Conservation (phyloP, 2,113 vertebrate genomes). For the Pygoscelis adeliae region DNA sequence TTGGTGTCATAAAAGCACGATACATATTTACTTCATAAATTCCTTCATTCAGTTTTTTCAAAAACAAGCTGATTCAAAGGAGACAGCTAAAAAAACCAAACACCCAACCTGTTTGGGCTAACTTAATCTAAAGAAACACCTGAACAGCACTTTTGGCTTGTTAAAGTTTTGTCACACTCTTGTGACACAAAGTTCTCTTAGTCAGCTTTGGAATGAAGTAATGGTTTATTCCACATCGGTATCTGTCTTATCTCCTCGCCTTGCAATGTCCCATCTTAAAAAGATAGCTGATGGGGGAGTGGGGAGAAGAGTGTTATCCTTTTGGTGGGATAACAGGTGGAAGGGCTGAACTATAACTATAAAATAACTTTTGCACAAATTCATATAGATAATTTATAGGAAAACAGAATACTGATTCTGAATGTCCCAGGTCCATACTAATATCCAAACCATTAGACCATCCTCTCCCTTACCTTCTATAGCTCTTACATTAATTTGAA, state of each 20-base stretch:
- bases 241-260: not conserved
- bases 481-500: not conserved
- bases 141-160: fast-evolving
- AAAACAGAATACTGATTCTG: not conserved
- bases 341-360: not conserved
- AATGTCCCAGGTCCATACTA: not conserved
- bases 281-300: not conserved
- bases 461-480: not conserved
- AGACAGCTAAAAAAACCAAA: not conserved
- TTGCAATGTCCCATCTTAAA: not conserved
- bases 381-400: not conserved
- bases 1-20: not conserved
- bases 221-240: not conserved
- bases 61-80: not conserved
- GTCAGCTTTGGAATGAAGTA: not conserved
- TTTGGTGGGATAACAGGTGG: not conserved
- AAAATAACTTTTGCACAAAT: not conserved
- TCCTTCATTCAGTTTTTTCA: not conserved
- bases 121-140: not conserved
- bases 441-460: not conserved
- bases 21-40: not conserved
- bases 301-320: not conserved
- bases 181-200: not conserved
- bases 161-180: not conserved
- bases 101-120: not conserved